phyloP scores from a whole-genome alignment of 1,140 invertebrate genomes.

The Copidosoma floridanum region DNA sequence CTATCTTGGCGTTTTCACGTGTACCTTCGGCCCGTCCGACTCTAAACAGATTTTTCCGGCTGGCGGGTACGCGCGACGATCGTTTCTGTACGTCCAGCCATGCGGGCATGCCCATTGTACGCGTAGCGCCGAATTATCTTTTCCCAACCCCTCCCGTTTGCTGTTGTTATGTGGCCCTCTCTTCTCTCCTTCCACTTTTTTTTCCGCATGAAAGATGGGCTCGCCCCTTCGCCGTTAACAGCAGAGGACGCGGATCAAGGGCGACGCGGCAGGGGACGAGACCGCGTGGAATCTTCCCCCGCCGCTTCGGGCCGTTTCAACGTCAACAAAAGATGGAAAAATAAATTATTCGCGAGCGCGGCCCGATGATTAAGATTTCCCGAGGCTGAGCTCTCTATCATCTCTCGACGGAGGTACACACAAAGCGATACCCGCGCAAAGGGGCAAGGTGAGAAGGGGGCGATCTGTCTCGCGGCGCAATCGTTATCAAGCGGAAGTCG shows the following conservation, averaged over 20 bases:
- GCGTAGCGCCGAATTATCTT: constrained; percentile 30
- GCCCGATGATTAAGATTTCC: constrained; percentile 24
- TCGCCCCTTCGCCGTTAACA: not conserved
- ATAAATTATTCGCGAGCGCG: constrained; percentile 6
- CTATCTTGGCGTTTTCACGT: no score
- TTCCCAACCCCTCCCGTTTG: not conserved
- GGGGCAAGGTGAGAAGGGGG: not conserved
- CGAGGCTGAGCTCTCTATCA: constrained; percentile 19
- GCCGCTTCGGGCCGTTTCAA: no score
- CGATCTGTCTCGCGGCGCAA: constrained; percentile 6
- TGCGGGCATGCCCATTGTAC: no score
- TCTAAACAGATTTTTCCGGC: constrained; percentile 48
- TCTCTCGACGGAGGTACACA: not conserved
- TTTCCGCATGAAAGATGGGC: not conserved
- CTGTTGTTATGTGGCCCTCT: no score
- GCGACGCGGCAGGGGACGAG: not conserved
- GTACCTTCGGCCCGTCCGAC: no score
- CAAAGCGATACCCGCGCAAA: constrained; percentile 1
- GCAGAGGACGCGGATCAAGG: not conserved
- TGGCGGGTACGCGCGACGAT: constrained; percentile 21
- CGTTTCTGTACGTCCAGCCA: no score
- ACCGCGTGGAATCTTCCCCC: no score
- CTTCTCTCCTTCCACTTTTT: not conserved
- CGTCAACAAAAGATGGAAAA: no score
- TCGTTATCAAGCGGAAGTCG: constrained; percentile 21